Conservation (phyloP, 2,888 invertebrate species). For the Panorpa germanica region DNA sequence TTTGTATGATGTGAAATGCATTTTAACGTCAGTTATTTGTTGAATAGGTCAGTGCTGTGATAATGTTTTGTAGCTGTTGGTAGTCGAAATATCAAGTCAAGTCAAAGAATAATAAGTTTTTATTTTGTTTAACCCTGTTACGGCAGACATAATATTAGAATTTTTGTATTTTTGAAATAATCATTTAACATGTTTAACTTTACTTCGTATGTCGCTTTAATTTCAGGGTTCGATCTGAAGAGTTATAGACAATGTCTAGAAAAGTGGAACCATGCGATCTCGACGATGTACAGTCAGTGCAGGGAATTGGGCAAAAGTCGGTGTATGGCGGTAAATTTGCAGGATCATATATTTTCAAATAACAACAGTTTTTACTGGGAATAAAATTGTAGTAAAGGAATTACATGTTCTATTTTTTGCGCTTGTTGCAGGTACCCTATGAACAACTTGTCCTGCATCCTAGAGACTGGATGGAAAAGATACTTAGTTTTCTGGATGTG, state of each 20-base stretch:
- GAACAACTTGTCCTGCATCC: constrained; percentile 95
- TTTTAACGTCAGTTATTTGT: too few species aligned
- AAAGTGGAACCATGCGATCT: constrained; percentile 94
- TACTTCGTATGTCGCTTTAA: too few species aligned
- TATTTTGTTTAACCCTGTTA: too few species aligned
- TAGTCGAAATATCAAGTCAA: too few species aligned
- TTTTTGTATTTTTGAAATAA: too few species aligned
- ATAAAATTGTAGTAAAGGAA: constrained; percentile 1
- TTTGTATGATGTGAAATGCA: too few species aligned
- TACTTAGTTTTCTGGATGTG: constrained; percentile 73
- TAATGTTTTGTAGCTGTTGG: too few species aligned
- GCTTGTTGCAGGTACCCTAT: constrained; percentile 64
- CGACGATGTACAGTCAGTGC: constrained; percentile 89
- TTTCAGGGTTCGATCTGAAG: constrained; percentile 86
- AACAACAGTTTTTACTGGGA: not conserved
- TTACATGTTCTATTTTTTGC: constrained; percentile 15
- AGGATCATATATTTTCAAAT: constrained; percentile 4
- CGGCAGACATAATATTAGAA: too few species aligned
- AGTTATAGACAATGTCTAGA: constrained; percentile 86
- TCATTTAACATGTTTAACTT: too few species aligned
- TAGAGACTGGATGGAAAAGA: constrained; percentile 67
- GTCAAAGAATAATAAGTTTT: too few species aligned
- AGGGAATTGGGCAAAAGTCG: constrained; percentile 52
- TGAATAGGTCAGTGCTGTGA: too few species aligned
- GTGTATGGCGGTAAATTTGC: constrained; percentile 49